Percentiles rank a stretch among this genome's conserved stretches.
Evolutionary conservation across 2,113 vertebrate genomes (phyloP).

Genomic region (Cryptoleucopteryx plumbea): DNA sequence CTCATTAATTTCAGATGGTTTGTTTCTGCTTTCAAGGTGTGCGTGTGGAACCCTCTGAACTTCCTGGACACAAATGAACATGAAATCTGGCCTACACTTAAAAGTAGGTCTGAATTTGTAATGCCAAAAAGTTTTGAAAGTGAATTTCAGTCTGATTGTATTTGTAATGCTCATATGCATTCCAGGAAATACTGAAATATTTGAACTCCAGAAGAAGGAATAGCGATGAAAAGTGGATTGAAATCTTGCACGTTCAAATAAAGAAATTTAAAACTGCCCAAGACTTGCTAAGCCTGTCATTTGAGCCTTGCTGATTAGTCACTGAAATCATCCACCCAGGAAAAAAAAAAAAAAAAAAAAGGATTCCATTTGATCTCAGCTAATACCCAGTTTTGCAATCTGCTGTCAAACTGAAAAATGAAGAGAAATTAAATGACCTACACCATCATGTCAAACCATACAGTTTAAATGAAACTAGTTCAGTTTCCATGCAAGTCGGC

Average conservation of each 20-base stretch:
- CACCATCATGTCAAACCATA: neutral
- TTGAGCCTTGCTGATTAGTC: neutral
- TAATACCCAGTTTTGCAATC: neutral
- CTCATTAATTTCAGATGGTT: slow-evolving; percentile 52
- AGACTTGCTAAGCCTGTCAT: neutral
- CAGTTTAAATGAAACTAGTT: neutral
- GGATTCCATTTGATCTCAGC: neutral
- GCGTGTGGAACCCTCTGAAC: neutral
- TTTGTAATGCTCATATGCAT: slow-evolving; percentile 27
- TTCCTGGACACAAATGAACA: neutral
- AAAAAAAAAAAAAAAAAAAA: neutral
- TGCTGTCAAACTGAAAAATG: neutral
- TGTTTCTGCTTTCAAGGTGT: slow-evolving; percentile 53
- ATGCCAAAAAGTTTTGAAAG: slow-evolving; percentile 20
- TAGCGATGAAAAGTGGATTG: neutral
- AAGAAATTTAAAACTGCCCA: neutral
- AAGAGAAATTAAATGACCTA: neutral
- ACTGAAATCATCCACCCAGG: neutral
- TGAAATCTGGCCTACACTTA: slow-evolving; percentile 24
- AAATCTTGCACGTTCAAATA: neutral
- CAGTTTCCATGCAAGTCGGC: neutral
- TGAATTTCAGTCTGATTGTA: slow-evolving; percentile 18
- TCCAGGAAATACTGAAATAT: slow-evolving; percentile 43
- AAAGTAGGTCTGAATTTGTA: neutral
- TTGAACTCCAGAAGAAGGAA: neutral